Evolutionary conservation across 2,113 vertebrate genomes (phyloP).

Genomic region (Baryphthengus martii): DNA sequence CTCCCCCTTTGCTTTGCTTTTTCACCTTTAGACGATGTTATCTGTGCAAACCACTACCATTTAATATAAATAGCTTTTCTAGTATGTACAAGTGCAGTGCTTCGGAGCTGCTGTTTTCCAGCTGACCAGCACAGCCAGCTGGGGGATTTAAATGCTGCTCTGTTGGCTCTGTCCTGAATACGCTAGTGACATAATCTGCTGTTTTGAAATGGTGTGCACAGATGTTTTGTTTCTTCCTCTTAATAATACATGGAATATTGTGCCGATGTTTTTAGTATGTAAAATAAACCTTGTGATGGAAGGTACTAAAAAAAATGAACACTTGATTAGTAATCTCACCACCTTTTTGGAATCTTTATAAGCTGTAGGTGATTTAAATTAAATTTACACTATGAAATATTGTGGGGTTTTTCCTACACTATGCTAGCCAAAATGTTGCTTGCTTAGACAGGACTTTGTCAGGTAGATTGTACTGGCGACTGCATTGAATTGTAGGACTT

Average conservation of each 20-base stretch:
- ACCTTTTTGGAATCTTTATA: background rate
- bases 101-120: background rate
- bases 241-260: background rate
- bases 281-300: background rate
- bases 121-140: conserved; percentile 13
- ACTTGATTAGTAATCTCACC: background rate
- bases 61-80: background rate
- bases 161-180: background rate
- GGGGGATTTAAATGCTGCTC: background rate
- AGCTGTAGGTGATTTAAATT: background rate
- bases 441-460: background rate
- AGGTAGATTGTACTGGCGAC: background rate
- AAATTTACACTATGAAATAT: background rate
- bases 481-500: background rate
- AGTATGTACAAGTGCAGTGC: background rate
- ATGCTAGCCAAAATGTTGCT: background rate
- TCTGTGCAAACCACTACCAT: background rate
- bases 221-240: background rate
- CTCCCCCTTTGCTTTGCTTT: background rate
- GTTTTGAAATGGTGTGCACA: background rate
- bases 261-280: background rate
- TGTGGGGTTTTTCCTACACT: background rate
- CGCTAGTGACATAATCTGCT: background rate
- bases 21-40: background rate
- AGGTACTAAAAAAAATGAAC: background rate